Conservation (phyloP, 2,888 invertebrate genomes). For the Aquatica leii region DNA sequence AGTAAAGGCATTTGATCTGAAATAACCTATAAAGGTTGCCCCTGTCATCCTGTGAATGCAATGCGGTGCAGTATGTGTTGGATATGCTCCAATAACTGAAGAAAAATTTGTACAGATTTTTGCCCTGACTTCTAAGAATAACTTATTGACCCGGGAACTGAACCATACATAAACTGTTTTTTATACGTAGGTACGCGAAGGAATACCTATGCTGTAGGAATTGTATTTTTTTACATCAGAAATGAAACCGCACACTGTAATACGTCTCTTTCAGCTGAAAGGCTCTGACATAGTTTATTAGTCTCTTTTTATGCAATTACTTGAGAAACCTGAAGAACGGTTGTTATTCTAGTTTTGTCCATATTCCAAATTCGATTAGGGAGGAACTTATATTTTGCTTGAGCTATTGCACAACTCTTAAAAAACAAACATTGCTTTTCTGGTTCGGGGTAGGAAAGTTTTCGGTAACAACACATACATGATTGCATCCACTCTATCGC, state of each 20-base stretch:
- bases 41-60: too few relatives aligned
- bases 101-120: conserved; percentile 42
- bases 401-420: too few relatives aligned
- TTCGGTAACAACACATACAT: conserved; percentile 39
- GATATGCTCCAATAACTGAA: conserved; percentile 38
- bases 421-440: too few relatives aligned
- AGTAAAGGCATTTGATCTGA: neutral
- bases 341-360: too few relatives aligned
- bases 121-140: conserved; percentile 37
- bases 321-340: too few relatives aligned
- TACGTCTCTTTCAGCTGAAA: conserved; percentile 44
- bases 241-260: conserved; percentile 44
- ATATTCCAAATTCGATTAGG: too few relatives aligned
- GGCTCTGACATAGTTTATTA: conserved; percentile 40
- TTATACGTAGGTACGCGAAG: conserved; percentile 41
- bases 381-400: too few relatives aligned
- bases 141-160: conserved; percentile 25
- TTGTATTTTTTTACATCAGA: conserved; percentile 43
- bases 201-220: conserved; percentile 48
- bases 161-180: neutral
- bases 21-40: conserved; percentile 43
- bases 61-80: conserved; percentile 34
- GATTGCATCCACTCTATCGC: too few relatives aligned
- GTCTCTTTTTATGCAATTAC: too few relatives aligned
- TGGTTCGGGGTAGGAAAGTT: too few relatives aligned